Percentiles rank a stretch among this genome's conserved stretches.
phyloP scores from a whole-genome alignment of 92 coral and sea anemone species.

The Phenganax subtilis region DNA sequence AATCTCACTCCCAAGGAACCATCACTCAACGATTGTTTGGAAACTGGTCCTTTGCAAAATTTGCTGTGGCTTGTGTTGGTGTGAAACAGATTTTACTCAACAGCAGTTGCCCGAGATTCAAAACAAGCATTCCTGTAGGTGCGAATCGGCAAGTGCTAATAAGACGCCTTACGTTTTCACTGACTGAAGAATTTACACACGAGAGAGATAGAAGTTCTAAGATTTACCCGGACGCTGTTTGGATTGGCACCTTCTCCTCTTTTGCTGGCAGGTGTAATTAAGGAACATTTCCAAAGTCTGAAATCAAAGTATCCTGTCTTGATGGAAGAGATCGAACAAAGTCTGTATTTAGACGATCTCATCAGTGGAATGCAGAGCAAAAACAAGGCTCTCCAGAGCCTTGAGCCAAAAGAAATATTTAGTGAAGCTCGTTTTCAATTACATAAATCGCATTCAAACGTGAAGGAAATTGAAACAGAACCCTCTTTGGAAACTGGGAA shows the following conservation, averaged over 20 bases:
- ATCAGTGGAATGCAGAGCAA: not conserved
- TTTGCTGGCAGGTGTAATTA: slow-evolving; percentile 35
- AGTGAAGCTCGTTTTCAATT: not conserved
- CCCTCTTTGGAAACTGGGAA: not conserved
- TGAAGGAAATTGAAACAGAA: not conserved
- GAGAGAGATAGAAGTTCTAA: slow-evolving; percentile 26
- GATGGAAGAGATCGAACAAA: not conserved
- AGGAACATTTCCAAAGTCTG: slow-evolving; percentile 41
- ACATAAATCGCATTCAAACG: slow-evolving; percentile 4
- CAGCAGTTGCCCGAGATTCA: slow-evolving; percentile 41
- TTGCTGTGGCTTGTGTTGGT: not conserved
- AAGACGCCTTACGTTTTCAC: slow-evolving; percentile 47
- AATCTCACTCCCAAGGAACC: not conserved
- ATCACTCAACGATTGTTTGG: not conserved
- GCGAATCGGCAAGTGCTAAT: slow-evolving; percentile 38
- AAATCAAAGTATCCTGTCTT: not conserved
- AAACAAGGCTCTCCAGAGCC: not conserved
- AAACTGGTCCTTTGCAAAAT: not conserved
- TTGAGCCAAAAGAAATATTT: not conserved
- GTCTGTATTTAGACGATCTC: not conserved
- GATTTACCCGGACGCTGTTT: slow-evolving; percentile 42
- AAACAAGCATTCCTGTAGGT: slow-evolving; percentile 42
- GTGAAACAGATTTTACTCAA: slow-evolving; percentile 2
- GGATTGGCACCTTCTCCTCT: slow-evolving; percentile 43
- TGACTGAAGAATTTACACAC: slow-evolving; percentile 28